Base-by-base conservation (phyloP, 1,140 invertebrate genomes). In the Battus philenor region DNA sequence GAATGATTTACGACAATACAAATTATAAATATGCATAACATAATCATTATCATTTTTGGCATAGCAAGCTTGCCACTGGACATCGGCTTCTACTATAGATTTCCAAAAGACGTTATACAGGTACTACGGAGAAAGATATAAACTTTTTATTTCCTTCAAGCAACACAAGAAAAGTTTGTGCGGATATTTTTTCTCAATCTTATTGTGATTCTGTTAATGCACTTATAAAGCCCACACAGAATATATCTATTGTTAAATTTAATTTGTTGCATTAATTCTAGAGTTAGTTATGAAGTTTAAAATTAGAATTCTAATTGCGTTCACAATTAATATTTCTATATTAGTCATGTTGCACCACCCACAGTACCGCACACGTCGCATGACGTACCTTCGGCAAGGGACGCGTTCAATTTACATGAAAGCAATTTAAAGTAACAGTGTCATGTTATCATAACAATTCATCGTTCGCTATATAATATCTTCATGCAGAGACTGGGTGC, bases 341-440 rank as follows among this genome's bases (percentile, higher is more conserved):
- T 41, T 41, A 27, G 36, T 41, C 22, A 41, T 41, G 29, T 27
- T 24, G 24, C 12, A 31, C 17, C 33, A 18, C 16, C 16, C 32
- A 20, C 30, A 1, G 7, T 13, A 39, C 24, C 38, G 38, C 38
- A 41, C 24, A 41, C 38, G 38, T 41, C 9, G 38, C 13, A 17
- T 41, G 36, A 41, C 36, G 36, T 41, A 15, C 10, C 4, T 4
- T 26, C 18, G 18, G 17, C 24, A 29, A 41, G 24, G 38, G 38
- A 41, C 38, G 12, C 24, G 24, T 41, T 29, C 15, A 41, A 41
- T 41, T 41, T 41, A 41, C 38, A 41, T 41, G 24, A 41, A 41
- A 41, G 38, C 38, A 41, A 41, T 41, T 41, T 41, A 41, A 41
- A 41, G 11, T 38, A 38, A 11, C 11, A 41, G 18, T 10, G 16